Percentiles rank a stretch among this genome's conserved stretches.
These are phyloP conservation scores for Hypocryptadius cinnamomeus DNA, from an alignment of 2,113 vertebrate genomes.

Conservation along the genomic window DNA sequence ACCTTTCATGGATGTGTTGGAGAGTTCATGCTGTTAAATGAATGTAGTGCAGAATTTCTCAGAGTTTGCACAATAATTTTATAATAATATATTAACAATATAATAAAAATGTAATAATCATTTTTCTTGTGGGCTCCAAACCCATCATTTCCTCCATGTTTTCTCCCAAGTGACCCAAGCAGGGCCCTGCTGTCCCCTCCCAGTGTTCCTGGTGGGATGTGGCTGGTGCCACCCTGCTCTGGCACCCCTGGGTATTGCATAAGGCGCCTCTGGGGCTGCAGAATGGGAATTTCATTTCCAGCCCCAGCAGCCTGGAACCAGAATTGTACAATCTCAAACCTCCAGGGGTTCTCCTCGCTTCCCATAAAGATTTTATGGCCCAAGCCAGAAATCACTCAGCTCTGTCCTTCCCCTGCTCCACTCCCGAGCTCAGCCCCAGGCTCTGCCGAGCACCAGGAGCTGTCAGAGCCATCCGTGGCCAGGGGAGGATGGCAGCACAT, in stretches of 20 bases:
- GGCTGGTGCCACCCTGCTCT: neutral
- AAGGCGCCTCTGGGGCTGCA: neutral
- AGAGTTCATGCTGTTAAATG: neutral
- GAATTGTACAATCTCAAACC: neutral
- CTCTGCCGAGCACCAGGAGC: slow-evolving; percentile 1
- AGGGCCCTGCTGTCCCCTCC: neutral
- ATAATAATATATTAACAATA: neutral
- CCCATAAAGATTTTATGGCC: slow-evolving; percentile 36
- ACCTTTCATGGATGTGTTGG: neutral
- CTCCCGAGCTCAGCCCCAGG: slow-evolving; percentile 1
- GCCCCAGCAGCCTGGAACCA: neutral
- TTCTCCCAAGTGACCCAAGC: neutral
- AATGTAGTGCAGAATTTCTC: neutral
- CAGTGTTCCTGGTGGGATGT: neutral
- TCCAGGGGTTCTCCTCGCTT: neutral
- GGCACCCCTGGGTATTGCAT: neutral
- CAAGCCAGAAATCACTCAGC: neutral
- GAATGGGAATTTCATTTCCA: neutral
- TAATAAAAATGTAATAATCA: neutral
- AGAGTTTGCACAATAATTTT: neutral
- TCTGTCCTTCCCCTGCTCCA: neutral
- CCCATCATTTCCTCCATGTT: neutral
- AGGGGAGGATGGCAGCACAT: neutral
- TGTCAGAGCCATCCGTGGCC: neutral
- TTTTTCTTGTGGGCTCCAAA: neutral